These are phyloP conservation scores for Macaca fascicularis DNA, from an alignment of 2,113 vertebrate species.

Conservation along the genomic window DNA sequence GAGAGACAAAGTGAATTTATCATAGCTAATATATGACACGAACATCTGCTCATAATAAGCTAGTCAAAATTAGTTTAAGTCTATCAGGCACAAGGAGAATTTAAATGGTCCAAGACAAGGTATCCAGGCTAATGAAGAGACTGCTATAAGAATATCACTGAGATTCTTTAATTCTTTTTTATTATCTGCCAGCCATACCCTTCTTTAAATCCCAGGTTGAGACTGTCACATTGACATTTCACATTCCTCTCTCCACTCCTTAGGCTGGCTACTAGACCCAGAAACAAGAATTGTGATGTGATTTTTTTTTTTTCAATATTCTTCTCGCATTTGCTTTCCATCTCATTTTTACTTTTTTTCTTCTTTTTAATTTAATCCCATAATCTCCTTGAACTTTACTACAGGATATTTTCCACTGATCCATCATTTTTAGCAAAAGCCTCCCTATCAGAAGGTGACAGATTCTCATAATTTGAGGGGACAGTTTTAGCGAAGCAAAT, in stretches of 20 bases:
- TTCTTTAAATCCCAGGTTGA: background rate
- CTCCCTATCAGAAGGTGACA: background rate
- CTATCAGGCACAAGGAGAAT: constrained; percentile 49
- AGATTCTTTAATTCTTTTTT: background rate
- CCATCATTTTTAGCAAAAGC: constrained; percentile 29
- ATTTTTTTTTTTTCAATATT: background rate
- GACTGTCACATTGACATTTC: background rate
- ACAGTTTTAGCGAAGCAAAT: background rate
- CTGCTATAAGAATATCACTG: background rate
- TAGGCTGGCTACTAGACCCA: background rate
- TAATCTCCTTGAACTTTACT: constrained; percentile 9
- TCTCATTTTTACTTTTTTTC: constrained; percentile 1
- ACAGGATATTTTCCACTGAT: background rate
- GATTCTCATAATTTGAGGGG: background rate
- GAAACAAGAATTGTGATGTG: background rate
- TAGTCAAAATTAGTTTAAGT: constrained; percentile 61
- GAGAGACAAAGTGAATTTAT: constrained; percentile 52
- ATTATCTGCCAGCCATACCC: background rate
- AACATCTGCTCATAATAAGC: constrained; percentile 69
- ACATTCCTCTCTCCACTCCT: background rate
- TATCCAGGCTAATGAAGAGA: background rate
- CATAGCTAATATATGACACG: constrained; percentile 59
- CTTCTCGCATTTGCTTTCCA: background rate
- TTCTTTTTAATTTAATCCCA: constrained; percentile 29
- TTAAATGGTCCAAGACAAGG: constrained; percentile 47